Conservation (phyloP, 2,888 invertebrate species). For the Trileptium ribeirensis region DNA sequence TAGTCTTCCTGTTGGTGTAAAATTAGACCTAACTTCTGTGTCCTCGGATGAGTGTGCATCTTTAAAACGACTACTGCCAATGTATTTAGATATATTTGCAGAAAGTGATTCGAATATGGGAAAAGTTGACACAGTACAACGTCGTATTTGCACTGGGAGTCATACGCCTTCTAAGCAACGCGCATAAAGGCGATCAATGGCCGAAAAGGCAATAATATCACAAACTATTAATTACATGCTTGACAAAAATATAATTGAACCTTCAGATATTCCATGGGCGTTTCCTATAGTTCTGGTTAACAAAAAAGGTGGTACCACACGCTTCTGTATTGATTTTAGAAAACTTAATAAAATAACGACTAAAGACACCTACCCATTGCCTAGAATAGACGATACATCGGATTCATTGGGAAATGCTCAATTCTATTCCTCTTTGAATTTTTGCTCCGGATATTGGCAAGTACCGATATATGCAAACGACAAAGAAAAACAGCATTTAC, state of each 20-base stretch:
- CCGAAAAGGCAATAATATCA: neutral
- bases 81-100: neutral
- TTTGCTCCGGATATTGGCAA: constrained; percentile 25
- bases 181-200: neutral
- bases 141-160: neutral
- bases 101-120: neutral
- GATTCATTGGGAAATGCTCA: neutral
- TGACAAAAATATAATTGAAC: neutral
- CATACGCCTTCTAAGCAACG: neutral
- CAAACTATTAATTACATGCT: neutral
- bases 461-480: constrained; percentile 21
- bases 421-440: constrained; percentile 19
- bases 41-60: too few species aligned
- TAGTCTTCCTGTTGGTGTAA: too few species aligned
- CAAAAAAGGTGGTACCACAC: neutral
- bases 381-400: constrained; percentile 6
- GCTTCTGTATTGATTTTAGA: constrained; percentile 5
- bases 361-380: constrained; percentile 6
- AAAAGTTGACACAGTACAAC: neutral
- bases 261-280: constrained; percentile 1
- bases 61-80: too few species aligned
- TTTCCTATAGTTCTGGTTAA: neutral
- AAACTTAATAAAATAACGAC: neutral
- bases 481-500: constrained; percentile 1
- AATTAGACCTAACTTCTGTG: too few species aligned